Conservation (phyloP, 2,888 invertebrate genomes). For the Euplagia quadripunctaria region DNA sequence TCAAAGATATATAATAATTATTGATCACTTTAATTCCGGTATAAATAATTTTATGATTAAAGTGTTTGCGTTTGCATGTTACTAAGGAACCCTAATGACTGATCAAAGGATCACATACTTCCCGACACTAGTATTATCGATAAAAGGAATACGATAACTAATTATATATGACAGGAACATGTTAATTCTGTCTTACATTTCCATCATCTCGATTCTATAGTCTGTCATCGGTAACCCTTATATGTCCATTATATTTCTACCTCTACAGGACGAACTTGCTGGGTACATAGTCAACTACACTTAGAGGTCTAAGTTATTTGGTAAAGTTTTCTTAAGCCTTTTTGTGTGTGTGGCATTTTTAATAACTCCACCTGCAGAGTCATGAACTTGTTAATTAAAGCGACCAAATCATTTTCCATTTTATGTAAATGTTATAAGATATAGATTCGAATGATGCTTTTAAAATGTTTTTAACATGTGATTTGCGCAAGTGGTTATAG, state of each 20-base stretch:
- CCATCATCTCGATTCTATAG: conserved; percentile 51
- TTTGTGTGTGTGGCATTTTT: conserved; percentile 61
- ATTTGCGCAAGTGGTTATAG: conserved; percentile 50
- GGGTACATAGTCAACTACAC: conserved; percentile 19
- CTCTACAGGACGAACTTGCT: conserved; percentile 5
- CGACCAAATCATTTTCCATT: conserved; percentile 18
- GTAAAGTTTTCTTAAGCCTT: conserved; percentile 43
- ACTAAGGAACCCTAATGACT: background rate
- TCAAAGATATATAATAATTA: no score
- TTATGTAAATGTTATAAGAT: conserved; percentile 11
- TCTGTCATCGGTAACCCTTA: conserved; percentile 37
- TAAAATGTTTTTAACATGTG: conserved; percentile 29
- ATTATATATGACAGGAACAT: conserved; percentile 24
- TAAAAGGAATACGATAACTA: conserved; percentile 5
- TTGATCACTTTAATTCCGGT: no score
- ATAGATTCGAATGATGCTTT: background rate
- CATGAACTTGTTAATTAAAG: conserved; percentile 54
- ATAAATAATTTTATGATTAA: no score
- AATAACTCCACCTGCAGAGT: conserved; percentile 64
- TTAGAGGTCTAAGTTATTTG: conserved; percentile 44
- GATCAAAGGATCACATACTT: background rate
- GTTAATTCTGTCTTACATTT: conserved; percentile 54
- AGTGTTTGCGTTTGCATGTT: background rate
- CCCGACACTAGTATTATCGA: background rate
- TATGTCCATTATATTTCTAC: conserved; percentile 20